Conservation (phyloP, 2,113 vertebrate genomes). For the Circaetus gallicus region DNA sequence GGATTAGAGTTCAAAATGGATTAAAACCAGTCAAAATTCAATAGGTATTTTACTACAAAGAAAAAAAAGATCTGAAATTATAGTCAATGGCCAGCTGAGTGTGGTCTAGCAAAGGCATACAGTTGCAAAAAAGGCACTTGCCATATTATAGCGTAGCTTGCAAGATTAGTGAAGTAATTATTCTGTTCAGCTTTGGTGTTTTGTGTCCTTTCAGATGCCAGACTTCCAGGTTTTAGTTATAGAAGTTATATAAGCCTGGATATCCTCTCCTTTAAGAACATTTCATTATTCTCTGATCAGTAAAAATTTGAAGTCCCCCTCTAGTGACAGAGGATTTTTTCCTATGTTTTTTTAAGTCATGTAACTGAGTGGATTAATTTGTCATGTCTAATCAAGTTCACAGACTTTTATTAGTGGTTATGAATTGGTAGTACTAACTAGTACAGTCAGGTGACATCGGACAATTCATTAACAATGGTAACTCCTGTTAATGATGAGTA, state of each 20-base stretch:
- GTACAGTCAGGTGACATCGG: not conserved
- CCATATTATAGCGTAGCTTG: too few species aligned
- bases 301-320: not conserved
- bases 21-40: not conserved
- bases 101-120: not conserved
- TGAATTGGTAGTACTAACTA: not conserved
- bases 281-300: not conserved
- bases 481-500: not conserved
- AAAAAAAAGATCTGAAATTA: not conserved
- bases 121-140: not conserved
- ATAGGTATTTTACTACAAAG: not conserved
- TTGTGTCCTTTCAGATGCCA: not conserved
- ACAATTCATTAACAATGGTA: not conserved
- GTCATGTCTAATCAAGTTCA: not conserved
- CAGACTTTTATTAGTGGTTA: not conserved
- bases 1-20: not conserved
- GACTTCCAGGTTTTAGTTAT: not conserved
- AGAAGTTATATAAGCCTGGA: not conserved
- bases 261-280: not conserved
- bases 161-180: not conserved
- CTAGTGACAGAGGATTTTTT: not conserved
- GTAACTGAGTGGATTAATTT: not conserved
- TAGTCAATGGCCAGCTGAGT: not conserved
- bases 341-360: too few species aligned
- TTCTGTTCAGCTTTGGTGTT: not conserved